Conservation (phyloP, 2,888 invertebrate genomes). For the Ischnura elegans region DNA sequence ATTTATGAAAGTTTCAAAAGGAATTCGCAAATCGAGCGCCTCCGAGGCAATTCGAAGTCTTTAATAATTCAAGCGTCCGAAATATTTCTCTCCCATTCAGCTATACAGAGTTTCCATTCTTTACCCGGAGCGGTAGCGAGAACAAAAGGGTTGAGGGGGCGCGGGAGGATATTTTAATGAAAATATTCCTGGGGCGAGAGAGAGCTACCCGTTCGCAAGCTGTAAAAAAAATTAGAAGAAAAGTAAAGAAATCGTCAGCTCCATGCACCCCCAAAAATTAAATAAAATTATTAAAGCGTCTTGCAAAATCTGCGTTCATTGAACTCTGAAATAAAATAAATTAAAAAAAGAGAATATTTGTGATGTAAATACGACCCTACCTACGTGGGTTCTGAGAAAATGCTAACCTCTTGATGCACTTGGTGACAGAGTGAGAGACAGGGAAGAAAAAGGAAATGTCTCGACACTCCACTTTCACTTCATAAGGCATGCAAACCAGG, state of each 20-base stretch:
- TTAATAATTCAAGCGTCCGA: constrained; percentile 29
- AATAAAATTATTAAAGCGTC: background rate
- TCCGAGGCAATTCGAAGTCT: constrained; percentile 12
- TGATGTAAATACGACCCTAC: background rate
- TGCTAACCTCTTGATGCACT: background rate
- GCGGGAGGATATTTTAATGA: background rate
- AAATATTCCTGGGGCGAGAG: background rate
- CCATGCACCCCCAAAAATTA: too few relatives aligned
- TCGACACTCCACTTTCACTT: background rate
- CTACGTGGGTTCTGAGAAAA: background rate
- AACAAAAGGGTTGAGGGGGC: background rate
- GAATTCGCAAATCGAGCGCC: constrained; percentile 42
- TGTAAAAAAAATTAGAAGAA: background rate
- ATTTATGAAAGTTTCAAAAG: constrained; percentile 54
- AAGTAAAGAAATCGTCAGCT: background rate
- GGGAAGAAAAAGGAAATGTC: background rate
- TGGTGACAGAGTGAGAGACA: background rate
- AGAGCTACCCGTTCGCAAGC: background rate
- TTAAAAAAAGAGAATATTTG: background rate
- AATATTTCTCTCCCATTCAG: background rate
- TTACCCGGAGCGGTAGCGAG: background rate
- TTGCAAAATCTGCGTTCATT: background rate
- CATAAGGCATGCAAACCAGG: constrained; percentile 6
- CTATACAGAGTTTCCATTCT: background rate
- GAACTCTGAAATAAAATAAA: background rate